phyloP scores from a whole-genome alignment of 2,888 invertebrate genomes.

The Shargacucullia verbasci region DNA sequence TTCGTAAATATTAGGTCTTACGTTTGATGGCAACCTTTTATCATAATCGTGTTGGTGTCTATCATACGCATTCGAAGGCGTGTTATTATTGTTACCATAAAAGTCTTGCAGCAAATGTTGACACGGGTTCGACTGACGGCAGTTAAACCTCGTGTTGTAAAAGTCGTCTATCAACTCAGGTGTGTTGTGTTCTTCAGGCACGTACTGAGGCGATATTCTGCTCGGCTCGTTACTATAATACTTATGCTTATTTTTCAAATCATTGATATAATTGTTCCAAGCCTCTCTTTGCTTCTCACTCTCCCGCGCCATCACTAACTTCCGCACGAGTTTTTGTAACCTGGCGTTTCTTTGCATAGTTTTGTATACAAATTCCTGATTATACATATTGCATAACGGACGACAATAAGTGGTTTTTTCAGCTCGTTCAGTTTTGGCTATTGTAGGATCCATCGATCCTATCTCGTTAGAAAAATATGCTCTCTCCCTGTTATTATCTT shows the following conservation, averaged over 20 bases:
- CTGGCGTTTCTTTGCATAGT: conserved; percentile 69
- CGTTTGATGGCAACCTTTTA: conserved; percentile 7
- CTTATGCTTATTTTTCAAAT: conserved; percentile 70
- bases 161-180: conserved; percentile 60
- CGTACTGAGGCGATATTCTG: conserved; percentile 42
- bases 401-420: conserved; percentile 73
- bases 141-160: conserved; percentile 51
- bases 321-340: conserved; percentile 67
- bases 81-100: conserved; percentile 45
- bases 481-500: conserved; percentile 24
- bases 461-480: conserved; percentile 8
- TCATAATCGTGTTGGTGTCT: conserved; percentile 14
- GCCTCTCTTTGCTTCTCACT: conserved; percentile 69
- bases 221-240: conserved; percentile 43
- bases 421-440: conserved; percentile 41
- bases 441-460: not conserved
- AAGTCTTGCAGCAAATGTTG: conserved; percentile 63
- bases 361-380: conserved; percentile 66
- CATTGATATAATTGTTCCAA: conserved; percentile 78
- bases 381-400: conserved; percentile 61
- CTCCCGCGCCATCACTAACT: conserved; percentile 65
- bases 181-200: conserved; percentile 37
- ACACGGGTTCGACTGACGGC: conserved; percentile 54
- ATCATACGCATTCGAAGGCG: conserved; percentile 3
- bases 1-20: conserved; percentile 28